Conservation (phyloP, 1,140 invertebrate species). For the Globodera rostochiensis region DNA sequence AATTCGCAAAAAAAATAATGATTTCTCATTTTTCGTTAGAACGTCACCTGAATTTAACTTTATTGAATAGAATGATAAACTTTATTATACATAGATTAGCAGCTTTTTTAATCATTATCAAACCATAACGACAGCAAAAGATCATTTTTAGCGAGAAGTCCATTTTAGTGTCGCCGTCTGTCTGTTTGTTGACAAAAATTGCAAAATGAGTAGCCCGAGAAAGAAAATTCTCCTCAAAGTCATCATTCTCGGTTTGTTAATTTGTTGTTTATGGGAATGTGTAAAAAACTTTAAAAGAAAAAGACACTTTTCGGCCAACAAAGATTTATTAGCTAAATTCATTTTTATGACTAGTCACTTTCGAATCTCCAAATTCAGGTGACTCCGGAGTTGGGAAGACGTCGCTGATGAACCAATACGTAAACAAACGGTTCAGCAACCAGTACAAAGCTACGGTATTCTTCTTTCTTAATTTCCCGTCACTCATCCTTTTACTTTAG, state of each 20-base stretch:
- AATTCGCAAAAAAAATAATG: no score
- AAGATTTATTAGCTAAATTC: no score
- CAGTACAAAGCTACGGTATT: slow-evolving; percentile 92
- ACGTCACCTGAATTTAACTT: no score
- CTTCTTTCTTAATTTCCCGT: not conserved
- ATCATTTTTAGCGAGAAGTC: not conserved
- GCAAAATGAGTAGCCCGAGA: slow-evolving; percentile 25
- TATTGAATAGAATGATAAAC: no score
- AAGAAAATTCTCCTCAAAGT: slow-evolving; percentile 65
- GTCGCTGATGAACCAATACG: slow-evolving; percentile 99
- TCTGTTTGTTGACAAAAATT: not conserved
- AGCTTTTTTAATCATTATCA: no score
- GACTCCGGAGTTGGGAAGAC: slow-evolving; percentile 85
- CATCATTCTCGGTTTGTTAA: slow-evolving; percentile 45
- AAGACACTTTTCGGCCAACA: no score
- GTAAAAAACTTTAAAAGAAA: no score
- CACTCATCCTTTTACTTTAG: not conserved
- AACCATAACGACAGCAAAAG: no score
- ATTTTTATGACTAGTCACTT: no score
- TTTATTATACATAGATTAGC: no score
- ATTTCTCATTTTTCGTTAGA: no score
- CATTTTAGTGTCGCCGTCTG: not conserved
- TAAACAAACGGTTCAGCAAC: slow-evolving; percentile 99
- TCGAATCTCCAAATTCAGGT: slow-evolving; percentile 44
- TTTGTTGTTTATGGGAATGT: not conserved